Conservation (phyloP, 2,888 invertebrate genomes). For the Athrips mouffetella region DNA sequence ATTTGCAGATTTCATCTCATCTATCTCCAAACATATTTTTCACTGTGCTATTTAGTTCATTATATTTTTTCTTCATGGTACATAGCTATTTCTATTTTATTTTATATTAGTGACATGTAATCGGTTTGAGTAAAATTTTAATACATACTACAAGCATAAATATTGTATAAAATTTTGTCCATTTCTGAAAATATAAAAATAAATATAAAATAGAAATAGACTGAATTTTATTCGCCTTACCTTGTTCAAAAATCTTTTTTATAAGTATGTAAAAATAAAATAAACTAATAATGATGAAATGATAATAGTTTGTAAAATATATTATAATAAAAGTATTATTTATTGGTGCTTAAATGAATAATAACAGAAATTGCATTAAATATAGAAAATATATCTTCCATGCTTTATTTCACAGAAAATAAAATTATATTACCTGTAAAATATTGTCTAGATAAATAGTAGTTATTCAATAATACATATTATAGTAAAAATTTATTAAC, state of each 20-base stretch:
- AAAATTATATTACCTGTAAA: too few species aligned
- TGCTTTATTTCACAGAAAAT: conserved; percentile 18
- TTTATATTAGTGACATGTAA: too few species aligned
- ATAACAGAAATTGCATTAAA: conserved; percentile 36
- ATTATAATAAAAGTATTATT: conserved; percentile 32
- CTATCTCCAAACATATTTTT: too few species aligned
- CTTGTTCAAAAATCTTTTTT: not conserved
- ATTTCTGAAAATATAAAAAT: conserved; percentile 6
- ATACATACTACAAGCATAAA: too few species aligned
- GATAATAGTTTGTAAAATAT: not conserved
- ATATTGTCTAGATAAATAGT: too few species aligned
- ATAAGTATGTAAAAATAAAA: too few species aligned
- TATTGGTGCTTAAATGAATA: conserved; percentile 60
- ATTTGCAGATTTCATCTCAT: too few species aligned
- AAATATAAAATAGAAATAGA: conserved; percentile 2
- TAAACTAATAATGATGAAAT: not conserved
- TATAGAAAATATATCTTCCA: conserved; percentile 25
- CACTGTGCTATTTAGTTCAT: too few species aligned
- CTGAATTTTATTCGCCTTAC: not conserved
- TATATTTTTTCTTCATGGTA: too few species aligned
- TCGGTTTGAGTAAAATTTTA: too few species aligned
- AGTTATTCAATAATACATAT: not conserved
- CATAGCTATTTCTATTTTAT: too few species aligned
- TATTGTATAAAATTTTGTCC: not conserved
- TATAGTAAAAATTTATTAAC: not conserved